Percentiles rank a stretch among this genome's conserved stretches.
phyloP scores from a whole-genome alignment of 1,140 invertebrate species.

The Drosophila aff. region DNA sequence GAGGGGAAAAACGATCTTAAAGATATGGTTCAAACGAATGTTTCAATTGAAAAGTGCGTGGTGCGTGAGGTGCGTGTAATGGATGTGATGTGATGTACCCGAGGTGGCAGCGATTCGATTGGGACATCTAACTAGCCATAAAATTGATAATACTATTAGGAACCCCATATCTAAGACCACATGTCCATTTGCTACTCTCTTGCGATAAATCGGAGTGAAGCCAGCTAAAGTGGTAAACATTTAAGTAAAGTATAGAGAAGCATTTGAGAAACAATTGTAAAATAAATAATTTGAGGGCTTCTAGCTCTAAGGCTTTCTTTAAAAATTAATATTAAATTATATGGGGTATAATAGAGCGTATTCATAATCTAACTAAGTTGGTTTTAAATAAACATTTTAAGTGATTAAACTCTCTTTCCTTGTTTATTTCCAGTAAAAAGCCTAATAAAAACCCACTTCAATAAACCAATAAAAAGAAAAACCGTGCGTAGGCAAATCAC shows the following conservation, averaged over 20 bases:
- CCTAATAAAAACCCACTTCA: not conserved
- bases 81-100: constrained; percentile 35
- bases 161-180: not conserved
- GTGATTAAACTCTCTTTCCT: not conserved
- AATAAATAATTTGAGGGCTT: not conserved
- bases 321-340: no score
- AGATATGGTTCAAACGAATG: constrained; percentile 40
- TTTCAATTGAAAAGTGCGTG: constrained; percentile 32
- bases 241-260: not conserved
- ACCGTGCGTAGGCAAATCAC: constrained; percentile 6
- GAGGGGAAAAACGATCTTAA: constrained; percentile 7
- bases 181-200: not conserved
- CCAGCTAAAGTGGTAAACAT: not conserved
- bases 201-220: not conserved
- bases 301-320: not conserved
- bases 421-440: constrained; percentile 1
- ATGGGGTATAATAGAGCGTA: not conserved
- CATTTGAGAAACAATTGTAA: not conserved
- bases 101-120: constrained; percentile 29
- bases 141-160: constrained; percentile 11
- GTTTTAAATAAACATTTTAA: no score
- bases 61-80: constrained; percentile 44
- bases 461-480: not conserved
- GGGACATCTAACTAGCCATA: constrained; percentile 27
- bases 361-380: not conserved